Base-by-base conservation (phyloP, 2,113 vertebrate genomes). In the Alectura lathami region DNA sequence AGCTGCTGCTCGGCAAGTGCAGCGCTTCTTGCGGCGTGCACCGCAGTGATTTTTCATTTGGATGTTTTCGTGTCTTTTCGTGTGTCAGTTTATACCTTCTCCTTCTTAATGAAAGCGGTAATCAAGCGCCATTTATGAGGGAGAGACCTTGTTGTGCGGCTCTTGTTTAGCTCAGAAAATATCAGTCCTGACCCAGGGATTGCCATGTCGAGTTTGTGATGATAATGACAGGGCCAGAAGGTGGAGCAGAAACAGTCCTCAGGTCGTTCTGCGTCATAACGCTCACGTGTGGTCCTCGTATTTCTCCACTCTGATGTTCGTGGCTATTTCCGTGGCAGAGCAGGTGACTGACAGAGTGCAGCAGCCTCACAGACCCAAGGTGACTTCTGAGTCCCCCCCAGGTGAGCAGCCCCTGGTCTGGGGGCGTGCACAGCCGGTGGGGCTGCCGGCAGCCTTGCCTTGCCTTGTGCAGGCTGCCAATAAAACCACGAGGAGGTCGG, bases 151-250 rank as follows among this genome's bases (percentile, higher is more conserved):
- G 4, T 26, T 6, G 15, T 34, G 11, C 45, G 56, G 36, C 30
- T 51, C 93, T 74, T 29, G 36, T 13, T 50, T 66, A 67, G 9
- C 38, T 78, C 34, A 21, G 56, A n/a, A 59, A 85, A 63, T 26
- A 50, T 53, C 40, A 36, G 76, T 72, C 43, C 43, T 5, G 8
- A 75, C 88, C 43, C 32, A 20, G 57, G 43, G 36, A 3, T 88
- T 76, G 20, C 47, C 0, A 0, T 17, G 36, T 30, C 36, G 17
- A 11, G 0, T n/a, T n/a, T n/a, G n/a, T n/a, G n/a, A n/a, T n/a
- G n/a, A 40, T 30, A 50, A 24, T 17, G 34, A 54, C 40, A 92
- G 30, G 27, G 23, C 16, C 36, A 27, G 75, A 87, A 43, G 57
- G 21, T 40, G 8, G 45, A 21, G 13, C 4, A 57, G 67, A 56